Evolutionary conservation across 1,140 invertebrate species (phyloP).

Genomic region (Polyergus mexicanus): DNA sequence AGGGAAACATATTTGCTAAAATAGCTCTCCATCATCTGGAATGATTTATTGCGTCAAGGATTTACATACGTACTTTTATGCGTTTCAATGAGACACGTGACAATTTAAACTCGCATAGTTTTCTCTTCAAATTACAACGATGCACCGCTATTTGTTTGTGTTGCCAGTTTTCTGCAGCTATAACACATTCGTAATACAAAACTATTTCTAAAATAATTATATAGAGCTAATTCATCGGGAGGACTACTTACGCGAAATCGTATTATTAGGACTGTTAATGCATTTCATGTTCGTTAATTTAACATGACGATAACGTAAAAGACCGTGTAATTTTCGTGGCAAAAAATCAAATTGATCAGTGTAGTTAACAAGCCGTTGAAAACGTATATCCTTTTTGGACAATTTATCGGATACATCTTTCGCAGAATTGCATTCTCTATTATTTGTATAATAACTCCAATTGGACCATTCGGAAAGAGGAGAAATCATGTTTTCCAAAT

Average conservation of each 20-base stretch:
- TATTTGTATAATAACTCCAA: slow-evolving; percentile 66
- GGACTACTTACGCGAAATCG: slow-evolving; percentile 39
- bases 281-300: slow-evolving; percentile 60
- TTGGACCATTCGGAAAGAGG: slow-evolving; percentile 78
- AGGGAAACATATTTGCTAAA: slow-evolving; percentile 40
- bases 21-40: background rate
- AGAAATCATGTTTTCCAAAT: slow-evolving; percentile 14
- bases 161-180: slow-evolving; percentile 61
- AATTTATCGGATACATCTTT: background rate
- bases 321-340: slow-evolving; percentile 64
- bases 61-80: slow-evolving; percentile 70
- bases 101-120: slow-evolving; percentile 74
- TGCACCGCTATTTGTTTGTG: slow-evolving; percentile 69
- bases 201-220: background rate
- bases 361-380: background rate
- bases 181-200: background rate
- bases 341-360: slow-evolving; percentile 59
- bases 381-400: background rate
- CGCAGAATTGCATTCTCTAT: background rate
- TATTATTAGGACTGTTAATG: slow-evolving; percentile 18
- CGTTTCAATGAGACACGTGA: slow-evolving; percentile 67
- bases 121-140: slow-evolving; percentile 65
- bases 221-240: slow-evolving; percentile 2
- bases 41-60: slow-evolving; percentile 10
- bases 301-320: slow-evolving; percentile 44